A percentile compares a stretch with the other conserved stretches of the same genome.
These are phyloP conservation scores for Engraulis encrasicolus DNA, from an alignment of 2,113 vertebrate species.

Conservation along the genomic window DNA sequence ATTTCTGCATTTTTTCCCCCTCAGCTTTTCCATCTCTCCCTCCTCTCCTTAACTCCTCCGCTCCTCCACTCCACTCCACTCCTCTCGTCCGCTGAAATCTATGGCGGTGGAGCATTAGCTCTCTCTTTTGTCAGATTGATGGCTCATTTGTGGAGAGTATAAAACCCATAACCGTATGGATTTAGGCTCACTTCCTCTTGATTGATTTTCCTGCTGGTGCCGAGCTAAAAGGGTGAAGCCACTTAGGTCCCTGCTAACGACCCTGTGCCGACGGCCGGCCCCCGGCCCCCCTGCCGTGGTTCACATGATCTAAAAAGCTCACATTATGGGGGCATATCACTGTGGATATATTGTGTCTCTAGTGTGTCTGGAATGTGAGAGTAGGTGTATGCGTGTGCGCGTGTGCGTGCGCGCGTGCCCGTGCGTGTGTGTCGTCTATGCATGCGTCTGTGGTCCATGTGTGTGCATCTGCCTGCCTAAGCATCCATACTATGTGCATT, in stretches of 20 bases:
- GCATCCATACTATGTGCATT: conserved; percentile 70
- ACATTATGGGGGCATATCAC: conserved; percentile 77
- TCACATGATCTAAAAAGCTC: conserved; percentile 75
- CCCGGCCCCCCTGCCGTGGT: no score
- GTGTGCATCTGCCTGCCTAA: no score
- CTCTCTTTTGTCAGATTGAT: conserved; percentile 69
- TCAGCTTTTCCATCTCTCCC: not conserved
- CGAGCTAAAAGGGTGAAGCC: conserved; percentile 78
- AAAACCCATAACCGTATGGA: conserved; percentile 74
- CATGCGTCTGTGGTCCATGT: no score
- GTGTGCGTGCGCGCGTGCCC: no score
- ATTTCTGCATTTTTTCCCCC: conserved; percentile 25
- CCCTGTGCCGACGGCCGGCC: no score
- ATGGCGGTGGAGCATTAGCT: conserved; percentile 63
- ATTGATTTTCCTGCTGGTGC: conserved; percentile 73
- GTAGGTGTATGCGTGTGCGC: conserved; percentile 70
- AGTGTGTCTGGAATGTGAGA: no score
- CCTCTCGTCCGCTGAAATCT: conserved; percentile 28
- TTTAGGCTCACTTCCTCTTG: conserved; percentile 72
- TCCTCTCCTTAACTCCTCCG: not conserved
- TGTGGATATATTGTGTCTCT: conserved; percentile 66
- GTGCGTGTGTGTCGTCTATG: no score
- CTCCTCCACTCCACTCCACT: conserved; percentile 36
- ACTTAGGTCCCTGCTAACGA: conserved; percentile 80
- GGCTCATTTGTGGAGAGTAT: conserved; percentile 70